phyloP scores from a whole-genome alignment of 2,797 vertebrate genomes.

The Notoglanidium macrostoma region DNA sequence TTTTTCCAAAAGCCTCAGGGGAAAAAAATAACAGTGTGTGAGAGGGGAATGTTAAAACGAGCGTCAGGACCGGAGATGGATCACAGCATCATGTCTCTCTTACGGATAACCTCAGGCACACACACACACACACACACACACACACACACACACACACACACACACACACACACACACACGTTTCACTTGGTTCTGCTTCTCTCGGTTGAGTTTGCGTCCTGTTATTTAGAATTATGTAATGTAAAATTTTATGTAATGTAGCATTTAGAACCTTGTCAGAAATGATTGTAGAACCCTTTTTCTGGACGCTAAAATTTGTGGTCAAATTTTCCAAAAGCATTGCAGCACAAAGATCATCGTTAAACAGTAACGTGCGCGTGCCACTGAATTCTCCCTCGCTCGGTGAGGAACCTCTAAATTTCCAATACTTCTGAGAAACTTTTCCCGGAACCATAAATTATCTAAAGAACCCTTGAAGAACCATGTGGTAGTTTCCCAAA shows the following conservation, averaged over 20 bases:
- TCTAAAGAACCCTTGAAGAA: neutral
- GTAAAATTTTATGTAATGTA: neutral
- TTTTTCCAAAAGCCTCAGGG: neutral
- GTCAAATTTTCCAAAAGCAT: neutral
- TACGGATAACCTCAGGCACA: neutral
- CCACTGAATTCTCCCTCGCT: neutral
- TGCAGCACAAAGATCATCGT: neutral
- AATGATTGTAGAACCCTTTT: too few relatives aligned
- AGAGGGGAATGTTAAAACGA: slow-evolving; percentile 11
- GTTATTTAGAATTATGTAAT: neutral
- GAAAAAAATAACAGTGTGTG: neutral
- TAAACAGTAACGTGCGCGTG: neutral
- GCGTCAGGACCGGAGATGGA: neutral
- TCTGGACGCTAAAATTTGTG: neutral
- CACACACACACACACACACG: neutral
- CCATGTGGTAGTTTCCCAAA: neutral
- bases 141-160: slow-evolving; percentile 2
- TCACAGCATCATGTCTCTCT: slow-evolving; percentile 8
- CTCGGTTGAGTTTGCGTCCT: neutral
- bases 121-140: neutral
- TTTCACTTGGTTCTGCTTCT: neutral
- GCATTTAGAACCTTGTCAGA: neutral
- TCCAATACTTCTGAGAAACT: neutral
- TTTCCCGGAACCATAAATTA: neutral
- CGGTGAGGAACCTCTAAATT: neutral